Percentiles rank a stretch among this genome's conserved stretches.
Conservation (phyloP, 2,113 vertebrate species). For the Gymnarchus niloticus region DNA sequence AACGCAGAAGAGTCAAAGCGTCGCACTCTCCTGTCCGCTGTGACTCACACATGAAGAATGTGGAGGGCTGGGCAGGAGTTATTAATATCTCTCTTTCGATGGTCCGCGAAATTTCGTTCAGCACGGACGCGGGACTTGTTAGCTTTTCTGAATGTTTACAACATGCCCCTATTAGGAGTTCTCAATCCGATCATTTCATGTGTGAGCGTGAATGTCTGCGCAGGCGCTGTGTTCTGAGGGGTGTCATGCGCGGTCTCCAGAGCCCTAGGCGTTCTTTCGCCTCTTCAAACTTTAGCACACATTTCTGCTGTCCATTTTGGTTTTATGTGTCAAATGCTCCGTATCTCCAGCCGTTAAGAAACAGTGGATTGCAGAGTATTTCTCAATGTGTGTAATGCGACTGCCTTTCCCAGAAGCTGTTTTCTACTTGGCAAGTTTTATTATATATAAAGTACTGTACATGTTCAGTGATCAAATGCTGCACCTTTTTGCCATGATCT, state of each 20-base stretch:
- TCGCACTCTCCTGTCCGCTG: constrained; percentile 47
- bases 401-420: background rate
- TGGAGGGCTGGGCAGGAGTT: constrained; percentile 58
- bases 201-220: constrained; percentile 10
- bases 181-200: constrained; percentile 32
- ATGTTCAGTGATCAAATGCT: background rate
- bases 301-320: no score
- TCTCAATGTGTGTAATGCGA: background rate
- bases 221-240: background rate
- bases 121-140: constrained; percentile 44
- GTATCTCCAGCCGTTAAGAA: background rate
- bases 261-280: background rate
- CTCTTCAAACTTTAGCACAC: background rate
- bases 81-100: constrained; percentile 69
- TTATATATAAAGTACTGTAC: background rate
- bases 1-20: constrained; percentile 56
- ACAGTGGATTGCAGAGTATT: constrained; percentile 2
- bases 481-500: background rate
- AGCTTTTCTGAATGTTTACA: constrained; percentile 48
- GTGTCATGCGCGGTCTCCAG: background rate
- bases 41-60: constrained; percentile 67
- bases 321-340: background rate
- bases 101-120: constrained; percentile 57
- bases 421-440: background rate
- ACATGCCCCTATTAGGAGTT: constrained; percentile 50